Conservation (phyloP, 2,113 vertebrate species). For the Natator depressus region DNA sequence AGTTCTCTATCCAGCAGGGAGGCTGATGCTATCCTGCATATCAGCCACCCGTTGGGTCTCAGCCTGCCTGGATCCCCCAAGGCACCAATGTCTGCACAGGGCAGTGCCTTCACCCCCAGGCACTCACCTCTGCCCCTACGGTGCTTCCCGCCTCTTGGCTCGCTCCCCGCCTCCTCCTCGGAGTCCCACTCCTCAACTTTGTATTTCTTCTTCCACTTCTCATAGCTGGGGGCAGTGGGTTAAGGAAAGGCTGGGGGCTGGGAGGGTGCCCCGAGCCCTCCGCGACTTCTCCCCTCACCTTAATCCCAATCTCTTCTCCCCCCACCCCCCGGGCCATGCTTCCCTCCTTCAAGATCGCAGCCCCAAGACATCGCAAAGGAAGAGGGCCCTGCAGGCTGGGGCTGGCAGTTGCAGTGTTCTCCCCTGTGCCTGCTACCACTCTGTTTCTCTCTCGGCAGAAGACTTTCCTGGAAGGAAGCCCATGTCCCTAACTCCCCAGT, state of each 20-base stretch:
- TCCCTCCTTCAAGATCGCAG: accelerated
- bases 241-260: constrained; percentile 52
- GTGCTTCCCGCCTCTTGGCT: constrained; percentile 53
- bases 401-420: too few species aligned
- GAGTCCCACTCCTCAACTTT: constrained; percentile 87
- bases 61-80: too few species aligned
- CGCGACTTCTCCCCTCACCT: accelerated
- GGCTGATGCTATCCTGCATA: background rate
- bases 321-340: background rate
- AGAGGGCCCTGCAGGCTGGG: accelerated
- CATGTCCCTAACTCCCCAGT: background rate
- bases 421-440: too few species aligned
- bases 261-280: accelerated
- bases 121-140: constrained; percentile 58
- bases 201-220: constrained; percentile 97
- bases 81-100: too few species aligned
- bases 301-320: too few species aligned
- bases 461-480: background rate
- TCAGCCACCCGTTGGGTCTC: background rate
- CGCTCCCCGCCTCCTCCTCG: constrained; percentile 59
- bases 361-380: accelerated
- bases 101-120: too few species aligned
- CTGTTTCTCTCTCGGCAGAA: background rate
- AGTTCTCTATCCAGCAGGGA: background rate
- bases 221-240: constrained; percentile 81